These are phyloP conservation scores for Drosophila glabriapex DNA, from an alignment of 2,888 invertebrate genomes.

Conservation along the genomic window DNA sequence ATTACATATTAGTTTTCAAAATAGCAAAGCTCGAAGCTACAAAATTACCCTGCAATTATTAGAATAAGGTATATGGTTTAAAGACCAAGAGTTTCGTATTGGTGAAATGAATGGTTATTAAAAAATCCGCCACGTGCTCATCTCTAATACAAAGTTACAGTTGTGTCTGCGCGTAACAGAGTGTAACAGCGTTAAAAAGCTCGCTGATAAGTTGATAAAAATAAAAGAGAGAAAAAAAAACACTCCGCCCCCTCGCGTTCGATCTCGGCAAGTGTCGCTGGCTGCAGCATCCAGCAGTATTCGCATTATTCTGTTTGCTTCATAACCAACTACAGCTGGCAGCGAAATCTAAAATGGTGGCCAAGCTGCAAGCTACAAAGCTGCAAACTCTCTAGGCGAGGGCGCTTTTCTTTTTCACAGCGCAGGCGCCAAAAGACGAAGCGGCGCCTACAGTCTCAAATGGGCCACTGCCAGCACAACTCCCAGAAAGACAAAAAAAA, in stretches of 20 bases:
- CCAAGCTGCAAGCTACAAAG: conserved; percentile 72
- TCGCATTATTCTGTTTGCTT: conserved; percentile 80
- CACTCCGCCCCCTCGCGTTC: conserved; percentile 15
- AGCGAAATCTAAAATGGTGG: conserved; percentile 76
- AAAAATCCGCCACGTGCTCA: conserved; percentile 4
- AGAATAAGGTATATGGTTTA: not conserved
- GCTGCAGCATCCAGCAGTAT: conserved; percentile 59
- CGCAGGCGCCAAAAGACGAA: conserved; percentile 66
- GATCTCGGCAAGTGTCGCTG: conserved; percentile 50
- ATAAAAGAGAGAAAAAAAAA: not conserved
- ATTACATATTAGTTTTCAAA: not conserved
- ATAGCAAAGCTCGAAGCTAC: not conserved
- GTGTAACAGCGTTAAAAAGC: conserved; percentile 29
- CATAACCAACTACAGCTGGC: conserved; percentile 74
- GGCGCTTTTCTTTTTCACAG: conserved; percentile 12
- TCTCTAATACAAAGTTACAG: conserved; percentile 34
- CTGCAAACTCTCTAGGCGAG: conserved; percentile 60
- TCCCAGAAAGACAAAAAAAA: conserved; percentile 24
- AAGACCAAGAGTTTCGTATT: not conserved
- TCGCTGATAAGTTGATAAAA: conserved; percentile 19
- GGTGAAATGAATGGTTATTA: not conserved
- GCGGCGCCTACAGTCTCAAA: conserved; percentile 52
- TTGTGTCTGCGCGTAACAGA: conserved; percentile 32
- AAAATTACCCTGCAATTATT: not conserved
- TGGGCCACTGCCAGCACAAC: conserved; percentile 30